These are phyloP conservation scores for Heliopora coerulea DNA, from an alignment of 92 coral and sea anemone genomes.

Conservation along the genomic window DNA sequence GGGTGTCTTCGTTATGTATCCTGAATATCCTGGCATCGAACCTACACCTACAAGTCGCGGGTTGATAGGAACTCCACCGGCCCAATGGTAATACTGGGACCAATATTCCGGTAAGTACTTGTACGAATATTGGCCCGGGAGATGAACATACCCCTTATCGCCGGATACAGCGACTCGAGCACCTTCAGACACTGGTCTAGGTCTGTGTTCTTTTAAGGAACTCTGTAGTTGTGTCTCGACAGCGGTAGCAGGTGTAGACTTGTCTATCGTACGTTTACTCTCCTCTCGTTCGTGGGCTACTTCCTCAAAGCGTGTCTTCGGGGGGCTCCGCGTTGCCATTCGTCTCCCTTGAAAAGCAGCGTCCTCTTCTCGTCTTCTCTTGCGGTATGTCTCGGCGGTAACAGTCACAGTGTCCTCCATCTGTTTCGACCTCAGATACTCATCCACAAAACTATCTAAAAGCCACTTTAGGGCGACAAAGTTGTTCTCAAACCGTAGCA, in stretches of 20 bases:
- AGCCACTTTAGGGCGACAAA: slow-evolving; percentile 38
- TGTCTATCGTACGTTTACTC: background rate
- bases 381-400: background rate
- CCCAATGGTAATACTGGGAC: slow-evolving; percentile 35
- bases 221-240: background rate
- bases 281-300: background rate
- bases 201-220: background rate
- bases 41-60: slow-evolving; percentile 13
- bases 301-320: slow-evolving; percentile 16
- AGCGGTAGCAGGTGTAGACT: background rate
- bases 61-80: slow-evolving; percentile 9
- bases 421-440: slow-evolving; percentile 24
- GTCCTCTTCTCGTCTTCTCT: slow-evolving; percentile 2
- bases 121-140: slow-evolving; percentile 28
- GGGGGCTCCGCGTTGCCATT: slow-evolving; percentile 16
- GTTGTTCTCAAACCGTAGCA: slow-evolving; percentile 32
- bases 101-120: slow-evolving; percentile 34
- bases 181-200: background rate
- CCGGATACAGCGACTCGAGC: background rate
- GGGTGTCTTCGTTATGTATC: slow-evolving; percentile 26
- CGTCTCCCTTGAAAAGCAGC: slow-evolving; percentile 7
- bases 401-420: slow-evolving; percentile 26
- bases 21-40: slow-evolving; percentile 10
- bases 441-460: slow-evolving; percentile 39
- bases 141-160: background rate